Conservation (phyloP, 2,888 invertebrate species). For the Fragum sueziense region DNA sequence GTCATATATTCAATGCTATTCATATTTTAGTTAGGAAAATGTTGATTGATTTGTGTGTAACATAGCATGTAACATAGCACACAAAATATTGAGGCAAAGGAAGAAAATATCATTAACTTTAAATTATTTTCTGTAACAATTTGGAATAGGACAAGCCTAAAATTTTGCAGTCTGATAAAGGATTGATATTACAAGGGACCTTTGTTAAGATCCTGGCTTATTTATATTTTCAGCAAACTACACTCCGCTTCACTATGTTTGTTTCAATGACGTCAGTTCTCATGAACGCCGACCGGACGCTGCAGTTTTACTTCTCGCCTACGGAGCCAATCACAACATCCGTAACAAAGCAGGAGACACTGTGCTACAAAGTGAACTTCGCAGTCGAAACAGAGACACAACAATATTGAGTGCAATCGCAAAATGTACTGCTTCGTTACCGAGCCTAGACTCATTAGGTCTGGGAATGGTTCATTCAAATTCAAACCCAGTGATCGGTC, state of each 20-base stretch:
- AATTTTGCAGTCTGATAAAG: too few relatives aligned
- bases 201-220: too few relatives aligned
- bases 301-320: slow-evolving; percentile 78
- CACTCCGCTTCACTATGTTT: slow-evolving; percentile 78
- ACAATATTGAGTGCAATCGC: slow-evolving; percentile 72
- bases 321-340: slow-evolving; percentile 76
- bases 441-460: slow-evolving; percentile 69
- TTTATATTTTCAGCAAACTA: slow-evolving; percentile 66
- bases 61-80: not conserved
- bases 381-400: slow-evolving; percentile 58
- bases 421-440: slow-evolving; percentile 71
- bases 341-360: slow-evolving; percentile 72
- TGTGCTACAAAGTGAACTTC: slow-evolving; percentile 75
- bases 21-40: too few relatives aligned
- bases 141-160: too few relatives aligned
- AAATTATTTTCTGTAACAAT: too few relatives aligned
- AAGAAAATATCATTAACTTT: too few relatives aligned
- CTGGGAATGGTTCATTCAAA: slow-evolving; percentile 35
- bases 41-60: not conserved
- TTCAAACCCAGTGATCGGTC: slow-evolving; percentile 39
- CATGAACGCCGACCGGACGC: slow-evolving; percentile 75
- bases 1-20: too few relatives aligned
- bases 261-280: slow-evolving; percentile 73
- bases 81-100: not conserved
- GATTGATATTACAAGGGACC: too few relatives aligned